phyloP scores from a whole-genome alignment of 2,797 vertebrate genomes.

The Takifugu ocellatus region DNA sequence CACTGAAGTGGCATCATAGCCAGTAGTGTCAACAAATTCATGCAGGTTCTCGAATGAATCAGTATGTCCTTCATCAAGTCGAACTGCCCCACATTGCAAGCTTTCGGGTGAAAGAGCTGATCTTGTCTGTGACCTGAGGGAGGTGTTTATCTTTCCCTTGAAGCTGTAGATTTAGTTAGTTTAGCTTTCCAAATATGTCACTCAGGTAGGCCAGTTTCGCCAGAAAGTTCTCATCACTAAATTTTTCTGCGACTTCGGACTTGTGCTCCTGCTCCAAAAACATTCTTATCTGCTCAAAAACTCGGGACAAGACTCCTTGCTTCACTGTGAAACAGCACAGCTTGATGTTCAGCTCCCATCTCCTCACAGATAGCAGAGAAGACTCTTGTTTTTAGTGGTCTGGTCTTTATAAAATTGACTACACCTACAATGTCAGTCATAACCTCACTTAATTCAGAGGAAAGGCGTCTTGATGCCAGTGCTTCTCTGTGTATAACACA shows the following conservation, averaged over 20 bases:
- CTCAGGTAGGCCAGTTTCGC: neutral
- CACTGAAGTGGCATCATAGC: neutral
- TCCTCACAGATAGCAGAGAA: conserved; percentile 1
- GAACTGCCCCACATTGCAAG: neutral
- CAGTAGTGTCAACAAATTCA: conserved; percentile 1
- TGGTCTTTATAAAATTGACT: conserved; percentile 2
- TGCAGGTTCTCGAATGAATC: neutral
- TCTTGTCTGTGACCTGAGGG: conserved; percentile 1
- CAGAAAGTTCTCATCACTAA: conserved; percentile 1
- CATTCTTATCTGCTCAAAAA: neutral
- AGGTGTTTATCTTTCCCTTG: neutral
- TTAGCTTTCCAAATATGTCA: conserved; percentile 1
- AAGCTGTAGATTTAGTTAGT: conserved; percentile 2
- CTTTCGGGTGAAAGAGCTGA: neutral
- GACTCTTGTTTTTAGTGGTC: neutral
- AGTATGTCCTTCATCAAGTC: conserved; percentile 2
- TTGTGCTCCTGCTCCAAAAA: conserved; percentile 3
- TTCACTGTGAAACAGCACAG: neutral
- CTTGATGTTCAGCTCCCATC: conserved; percentile 2
- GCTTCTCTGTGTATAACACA: neutral
- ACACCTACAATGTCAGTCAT: conserved; percentile 10
- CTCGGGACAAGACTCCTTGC: neutral
- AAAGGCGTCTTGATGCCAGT: neutral
- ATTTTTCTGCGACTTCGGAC: neutral
- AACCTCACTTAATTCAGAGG: neutral